Evolutionary conservation across 2,797 vertebrate species (phyloP).

Genomic region (Ctenosaura bakeri): DNA sequence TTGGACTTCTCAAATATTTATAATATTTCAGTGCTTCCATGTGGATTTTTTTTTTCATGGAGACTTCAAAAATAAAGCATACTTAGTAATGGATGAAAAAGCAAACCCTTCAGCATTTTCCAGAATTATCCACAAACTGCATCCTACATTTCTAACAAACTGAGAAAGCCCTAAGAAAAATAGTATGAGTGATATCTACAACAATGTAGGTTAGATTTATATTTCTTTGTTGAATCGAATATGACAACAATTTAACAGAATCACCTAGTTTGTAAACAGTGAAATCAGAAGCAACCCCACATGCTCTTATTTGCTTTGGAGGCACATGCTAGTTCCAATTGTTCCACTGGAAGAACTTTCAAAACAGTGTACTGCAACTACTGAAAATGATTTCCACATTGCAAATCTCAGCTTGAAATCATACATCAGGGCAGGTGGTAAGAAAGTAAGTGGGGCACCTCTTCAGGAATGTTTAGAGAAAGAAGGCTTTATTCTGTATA

Average conservation of each 20-base stretch:
- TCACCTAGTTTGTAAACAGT: neutral
- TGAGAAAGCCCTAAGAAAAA: neutral
- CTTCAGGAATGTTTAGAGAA: neutral
- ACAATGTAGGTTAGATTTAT: neutral
- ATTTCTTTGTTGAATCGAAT: neutral
- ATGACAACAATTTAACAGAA: neutral
- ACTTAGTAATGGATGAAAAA: neutral
- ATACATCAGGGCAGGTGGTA: neutral
- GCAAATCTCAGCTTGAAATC: neutral
- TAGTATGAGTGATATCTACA: neutral
- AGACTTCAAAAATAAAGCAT: neutral
- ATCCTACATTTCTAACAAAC: neutral
- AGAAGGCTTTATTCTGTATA: neutral
- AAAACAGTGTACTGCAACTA: neutral
- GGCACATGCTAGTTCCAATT: neutral
- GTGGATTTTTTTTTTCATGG: neutral
- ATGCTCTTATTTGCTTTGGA: neutral
- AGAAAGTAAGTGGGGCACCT: neutral
- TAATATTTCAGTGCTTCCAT: neutral
- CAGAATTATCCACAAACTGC: neutral
- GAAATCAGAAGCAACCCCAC: neutral
- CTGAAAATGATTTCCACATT: neutral
- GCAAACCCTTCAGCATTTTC: neutral
- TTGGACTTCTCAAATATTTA: neutral
- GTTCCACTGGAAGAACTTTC: neutral